Percentiles rank a stretch among this genome's conserved stretches.
Evolutionary conservation across 2,888 invertebrate genomes (phyloP).

Genomic region (Alentia gelatinosa): DNA sequence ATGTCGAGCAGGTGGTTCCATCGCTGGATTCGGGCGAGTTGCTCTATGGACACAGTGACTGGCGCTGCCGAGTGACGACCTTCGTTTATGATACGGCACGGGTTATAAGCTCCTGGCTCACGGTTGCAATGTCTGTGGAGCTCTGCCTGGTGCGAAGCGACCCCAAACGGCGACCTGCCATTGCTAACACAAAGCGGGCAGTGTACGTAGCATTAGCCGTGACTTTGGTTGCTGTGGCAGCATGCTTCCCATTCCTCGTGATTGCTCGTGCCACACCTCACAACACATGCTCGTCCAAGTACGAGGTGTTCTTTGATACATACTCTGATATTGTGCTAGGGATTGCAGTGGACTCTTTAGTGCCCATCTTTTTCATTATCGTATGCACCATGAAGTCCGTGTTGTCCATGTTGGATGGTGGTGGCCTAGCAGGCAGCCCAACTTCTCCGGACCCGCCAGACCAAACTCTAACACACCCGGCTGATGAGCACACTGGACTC

Average conservation of each 20-base stretch:
- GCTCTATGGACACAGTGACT: slow-evolving; percentile 56
- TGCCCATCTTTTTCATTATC: slow-evolving; percentile 58
- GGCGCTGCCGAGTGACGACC: slow-evolving; percentile 60
- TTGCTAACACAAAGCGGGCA: slow-evolving; percentile 56
- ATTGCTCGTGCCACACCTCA: slow-evolving; percentile 22
- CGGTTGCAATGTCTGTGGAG: slow-evolving; percentile 62
- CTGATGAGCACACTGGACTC: neutral
- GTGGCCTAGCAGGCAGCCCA: neutral
- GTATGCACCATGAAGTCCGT: slow-evolving; percentile 52
- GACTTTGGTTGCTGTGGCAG: slow-evolving; percentile 58
- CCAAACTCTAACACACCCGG: neutral
- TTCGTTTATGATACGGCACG: slow-evolving; percentile 56
- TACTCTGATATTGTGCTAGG: slow-evolving; percentile 60
- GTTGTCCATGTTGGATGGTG: neutral
- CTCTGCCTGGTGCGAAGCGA: slow-evolving; percentile 30
- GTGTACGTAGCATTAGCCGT: slow-evolving; percentile 61
- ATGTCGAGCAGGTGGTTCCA: slow-evolving; percentile 55
- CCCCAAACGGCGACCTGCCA: slow-evolving; percentile 30
- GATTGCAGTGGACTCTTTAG: slow-evolving; percentile 44
- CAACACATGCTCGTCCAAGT: slow-evolving; percentile 58
- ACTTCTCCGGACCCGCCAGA: neutral
- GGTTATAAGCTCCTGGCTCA: slow-evolving; percentile 59
- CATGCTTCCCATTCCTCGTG: slow-evolving; percentile 62
- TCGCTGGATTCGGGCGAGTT: slow-evolving; percentile 25
- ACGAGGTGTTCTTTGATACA: slow-evolving; percentile 57